These are phyloP conservation scores for Turritopsis dohrnii DNA, from an alignment of 30 jellyfish, hydroid and myxozoan genomes.

Conservation along the genomic window DNA sequence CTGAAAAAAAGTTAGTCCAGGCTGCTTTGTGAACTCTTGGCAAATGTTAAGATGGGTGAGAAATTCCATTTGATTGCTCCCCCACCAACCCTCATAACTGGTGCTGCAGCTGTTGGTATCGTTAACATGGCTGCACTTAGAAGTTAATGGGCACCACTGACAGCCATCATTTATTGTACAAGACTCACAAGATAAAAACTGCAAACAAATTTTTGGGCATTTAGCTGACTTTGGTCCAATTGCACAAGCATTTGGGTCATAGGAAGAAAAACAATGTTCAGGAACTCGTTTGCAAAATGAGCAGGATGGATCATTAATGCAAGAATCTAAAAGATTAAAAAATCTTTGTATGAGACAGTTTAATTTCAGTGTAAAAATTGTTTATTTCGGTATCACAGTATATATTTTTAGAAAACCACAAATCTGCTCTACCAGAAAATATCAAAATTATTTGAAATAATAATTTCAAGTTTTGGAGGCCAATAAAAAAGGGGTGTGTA, in stretches of 20 bases:
- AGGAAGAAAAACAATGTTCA: conserved; percentile 24
- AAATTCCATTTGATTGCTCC: conserved; percentile 21
- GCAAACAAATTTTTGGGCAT: conserved; percentile 49
- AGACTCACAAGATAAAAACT: conserved; percentile 49
- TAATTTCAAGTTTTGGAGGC: no score
- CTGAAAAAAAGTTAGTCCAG: conserved; percentile 45
- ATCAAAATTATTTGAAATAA: no score
- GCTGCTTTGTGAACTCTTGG: conserved; percentile 33
- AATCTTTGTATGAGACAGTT: no score
- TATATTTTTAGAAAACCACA: no score
- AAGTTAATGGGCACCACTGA: conserved; percentile 31
- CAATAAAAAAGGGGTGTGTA: no score
- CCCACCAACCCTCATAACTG: conserved; percentile 56
- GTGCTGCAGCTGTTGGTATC: neutral
- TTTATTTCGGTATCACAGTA: no score
- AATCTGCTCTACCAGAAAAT: no score
- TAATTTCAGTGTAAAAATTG: no score
- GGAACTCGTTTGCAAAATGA: conserved; percentile 54
- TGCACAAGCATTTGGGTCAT: conserved; percentile 40
- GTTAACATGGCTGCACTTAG: neutral
- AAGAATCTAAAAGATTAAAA: conserved; percentile 35
- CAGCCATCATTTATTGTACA: conserved; percentile 30
- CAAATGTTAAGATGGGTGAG: conserved; percentile 35
- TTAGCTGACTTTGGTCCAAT: conserved; percentile 26
- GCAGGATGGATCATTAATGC: conserved; percentile 74